Base-by-base conservation (phyloP, 2,113 vertebrate species). In the Empidonax alnorum region DNA sequence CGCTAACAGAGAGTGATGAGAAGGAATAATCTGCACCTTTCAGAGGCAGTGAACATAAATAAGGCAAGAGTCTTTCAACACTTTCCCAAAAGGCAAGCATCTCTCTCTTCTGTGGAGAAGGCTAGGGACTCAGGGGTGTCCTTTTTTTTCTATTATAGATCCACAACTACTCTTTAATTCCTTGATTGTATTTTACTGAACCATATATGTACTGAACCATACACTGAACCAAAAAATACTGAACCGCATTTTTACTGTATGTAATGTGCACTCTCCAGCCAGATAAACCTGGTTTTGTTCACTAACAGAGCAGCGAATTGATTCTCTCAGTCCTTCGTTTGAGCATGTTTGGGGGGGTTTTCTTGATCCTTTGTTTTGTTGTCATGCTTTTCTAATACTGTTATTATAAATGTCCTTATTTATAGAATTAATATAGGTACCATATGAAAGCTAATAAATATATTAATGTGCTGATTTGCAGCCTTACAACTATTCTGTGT, bases 141-240 rank as follows among this genome's bases (percentile, higher is more conserved):
- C 7, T 81, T 72, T 76, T 27, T 37, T 76, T 27, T 37, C 59
- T 10, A 1, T 65, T 62, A 66, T 4, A 23, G 42, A 73, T 66
- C 14, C 19, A 41, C 42, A 66, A 55, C 6, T 37, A 8, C 56
- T 84, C 42, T 80, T 24, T 77, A 62, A 77, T 79, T 62, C 12
- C 56, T 78, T 61, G 63, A 44, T n/a, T 88, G 27, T 82, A 19
- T 87, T 74, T 91, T 94, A 80, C 25, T 68, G 52, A 72, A 31
- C 16, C 44, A 20, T 46, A 46, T 21, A 46, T 20, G 20, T 46
- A 19, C 44, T 46, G 44, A 46, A 46, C 7, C 44, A 46, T 20
- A 20, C 19, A 46, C 19, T 46, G 44, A 46, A 46, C 20, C 44
- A 46, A 46, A 46, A 46, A 46, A 20, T 21, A 21, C 44, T 46